A percentile compares a stretch with the other conserved stretches of the same genome.
phyloP scores from a whole-genome alignment of 2,113 vertebrate genomes.

The Salminus brasiliensis region DNA sequence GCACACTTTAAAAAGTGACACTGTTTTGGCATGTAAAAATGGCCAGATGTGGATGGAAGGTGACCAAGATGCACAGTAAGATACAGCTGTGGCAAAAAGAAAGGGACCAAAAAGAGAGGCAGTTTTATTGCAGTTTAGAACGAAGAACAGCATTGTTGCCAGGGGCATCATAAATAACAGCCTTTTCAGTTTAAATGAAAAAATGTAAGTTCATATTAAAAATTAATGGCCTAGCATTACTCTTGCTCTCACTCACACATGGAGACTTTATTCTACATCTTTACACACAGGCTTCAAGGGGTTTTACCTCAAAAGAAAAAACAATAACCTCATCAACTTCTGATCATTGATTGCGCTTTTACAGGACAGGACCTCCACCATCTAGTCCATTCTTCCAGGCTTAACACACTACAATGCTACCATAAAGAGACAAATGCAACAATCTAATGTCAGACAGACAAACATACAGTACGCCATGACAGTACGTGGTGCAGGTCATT shows the following conservation, averaged over 20 bases:
- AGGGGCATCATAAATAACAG: conserved; percentile 19
- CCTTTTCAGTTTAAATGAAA: conserved; percentile 1
- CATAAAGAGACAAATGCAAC: neutral
- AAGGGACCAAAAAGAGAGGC: conserved; percentile 43
- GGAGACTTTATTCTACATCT: neutral
- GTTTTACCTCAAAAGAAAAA: neutral
- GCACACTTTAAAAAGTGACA: too few species aligned
- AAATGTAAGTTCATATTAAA: neutral
- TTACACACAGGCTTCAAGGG: neutral
- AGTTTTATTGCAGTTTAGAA: conserved; percentile 58
- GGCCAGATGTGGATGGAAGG: too few species aligned
- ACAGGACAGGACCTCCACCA: neutral
- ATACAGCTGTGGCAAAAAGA: neutral
- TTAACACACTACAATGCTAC: neutral
- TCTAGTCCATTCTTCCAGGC: neutral
- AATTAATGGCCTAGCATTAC: neutral
- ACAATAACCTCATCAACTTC: neutral
- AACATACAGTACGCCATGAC: conserved; percentile 33
- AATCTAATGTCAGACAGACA: conserved; percentile 23
- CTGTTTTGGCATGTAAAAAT: too few species aligned
- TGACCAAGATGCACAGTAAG: too few species aligned
- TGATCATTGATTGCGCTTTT: neutral
- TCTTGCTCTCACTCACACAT: neutral
- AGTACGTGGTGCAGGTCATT: conserved; percentile 6
- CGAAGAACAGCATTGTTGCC: conserved; percentile 42